Evolutionary conservation across 30 jellyfish, hydroid and myxozoan genomes (phyloP).

Genomic region (Cassiopea xamachana): DNA sequence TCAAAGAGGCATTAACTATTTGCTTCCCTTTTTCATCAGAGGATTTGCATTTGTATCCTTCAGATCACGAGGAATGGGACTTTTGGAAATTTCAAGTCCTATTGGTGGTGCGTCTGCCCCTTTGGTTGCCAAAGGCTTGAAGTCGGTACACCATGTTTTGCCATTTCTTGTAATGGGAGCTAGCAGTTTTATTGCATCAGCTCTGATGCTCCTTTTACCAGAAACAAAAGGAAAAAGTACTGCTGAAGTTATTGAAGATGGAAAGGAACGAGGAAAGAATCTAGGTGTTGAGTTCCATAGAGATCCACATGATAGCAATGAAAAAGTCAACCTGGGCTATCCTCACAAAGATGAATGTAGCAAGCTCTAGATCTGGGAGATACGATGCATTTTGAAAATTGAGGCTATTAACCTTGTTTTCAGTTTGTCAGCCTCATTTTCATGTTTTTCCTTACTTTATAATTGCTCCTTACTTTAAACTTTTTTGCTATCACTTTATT

Average conservation of each 20-base stretch:
- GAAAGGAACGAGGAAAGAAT: not conserved
- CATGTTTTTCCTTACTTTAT: too few species aligned
- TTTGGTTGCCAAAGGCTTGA: constrained; percentile 84
- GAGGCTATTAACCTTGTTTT: too few species aligned
- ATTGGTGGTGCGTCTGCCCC: constrained; percentile 92
- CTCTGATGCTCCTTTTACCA: constrained; percentile 52
- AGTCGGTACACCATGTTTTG: constrained; percentile 25
- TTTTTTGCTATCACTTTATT: too few species aligned
- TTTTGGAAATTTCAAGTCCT: constrained; percentile 71
- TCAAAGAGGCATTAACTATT: too few species aligned
- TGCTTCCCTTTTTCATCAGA: too few species aligned
- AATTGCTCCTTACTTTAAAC: too few species aligned
- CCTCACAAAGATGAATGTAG: not conserved
- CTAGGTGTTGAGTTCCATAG: constrained; percentile 18
- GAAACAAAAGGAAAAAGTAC: constrained; percentile 87
- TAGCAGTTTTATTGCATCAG: constrained; percentile 48
- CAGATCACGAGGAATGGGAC: constrained; percentile 85
- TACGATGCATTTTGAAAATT: too few species aligned
- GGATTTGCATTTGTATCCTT: not conserved
- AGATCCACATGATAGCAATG: not conserved
- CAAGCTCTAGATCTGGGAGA: not conserved
- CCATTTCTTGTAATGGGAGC: constrained; percentile 89
- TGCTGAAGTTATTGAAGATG: constrained; percentile 42
- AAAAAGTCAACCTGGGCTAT: constrained; percentile 34
- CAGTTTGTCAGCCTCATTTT: too few species aligned